Conservation (phyloP, 1,140 invertebrate species). For the Solenopsis invicta region DNA sequence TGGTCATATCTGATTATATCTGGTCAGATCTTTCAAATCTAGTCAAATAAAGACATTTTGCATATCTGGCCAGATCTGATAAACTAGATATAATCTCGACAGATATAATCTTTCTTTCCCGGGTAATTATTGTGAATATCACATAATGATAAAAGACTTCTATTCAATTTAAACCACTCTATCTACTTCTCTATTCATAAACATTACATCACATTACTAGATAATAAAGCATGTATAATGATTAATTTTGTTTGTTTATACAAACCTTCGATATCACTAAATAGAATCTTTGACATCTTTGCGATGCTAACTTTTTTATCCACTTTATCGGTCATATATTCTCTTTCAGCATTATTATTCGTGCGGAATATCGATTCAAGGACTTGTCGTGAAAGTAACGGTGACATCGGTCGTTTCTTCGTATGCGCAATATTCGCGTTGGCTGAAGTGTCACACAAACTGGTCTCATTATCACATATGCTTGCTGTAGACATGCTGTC, state of each 20-base stretch:
- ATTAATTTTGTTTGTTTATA: neutral
- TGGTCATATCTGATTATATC: no score
- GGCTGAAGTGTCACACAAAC: constrained; percentile 76
- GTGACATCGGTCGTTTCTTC: constrained; percentile 78
- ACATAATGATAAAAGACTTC: no score
- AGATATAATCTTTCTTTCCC: no score
- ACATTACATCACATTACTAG: neutral
- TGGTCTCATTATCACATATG: constrained; percentile 86
- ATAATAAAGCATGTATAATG: neutral
- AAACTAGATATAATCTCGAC: no score
- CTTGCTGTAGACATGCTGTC: constrained; percentile 88
- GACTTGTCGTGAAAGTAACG: constrained; percentile 82
- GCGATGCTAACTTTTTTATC: constrained; percentile 72
- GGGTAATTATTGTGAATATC: no score
- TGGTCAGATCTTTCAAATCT: no score
- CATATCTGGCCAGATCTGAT: no score
- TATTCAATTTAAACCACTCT: no score
- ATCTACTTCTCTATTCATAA: no score
- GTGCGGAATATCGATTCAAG: constrained; percentile 85
- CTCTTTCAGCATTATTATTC: constrained; percentile 84
- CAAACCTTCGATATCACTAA: constrained; percentile 80
- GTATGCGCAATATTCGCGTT: constrained; percentile 82
- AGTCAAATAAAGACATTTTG: no score
- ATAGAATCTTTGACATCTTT: constrained; percentile 75
- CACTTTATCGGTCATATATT: constrained; percentile 73